Conservation (phyloP, 2,797 vertebrate genomes). For the Hydrolagus colliei region DNA sequence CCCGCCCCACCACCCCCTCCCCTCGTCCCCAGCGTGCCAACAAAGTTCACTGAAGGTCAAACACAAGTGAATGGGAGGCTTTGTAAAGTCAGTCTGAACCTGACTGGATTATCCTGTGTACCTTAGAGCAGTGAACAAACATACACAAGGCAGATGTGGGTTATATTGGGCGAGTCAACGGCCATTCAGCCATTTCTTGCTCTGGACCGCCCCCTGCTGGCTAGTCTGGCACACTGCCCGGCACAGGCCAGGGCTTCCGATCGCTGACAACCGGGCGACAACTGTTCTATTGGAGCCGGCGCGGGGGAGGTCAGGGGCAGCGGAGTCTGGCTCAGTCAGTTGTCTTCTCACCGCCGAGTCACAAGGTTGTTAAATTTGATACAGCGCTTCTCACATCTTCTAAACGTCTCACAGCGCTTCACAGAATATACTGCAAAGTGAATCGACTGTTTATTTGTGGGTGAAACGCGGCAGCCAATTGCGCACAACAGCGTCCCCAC, state of each 20-base stretch:
- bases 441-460: too few species aligned
- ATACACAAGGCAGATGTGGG: neutral
- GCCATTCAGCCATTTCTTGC: neutral
- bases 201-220: neutral
- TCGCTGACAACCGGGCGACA: too few species aligned
- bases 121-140: neutral
- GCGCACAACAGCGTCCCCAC: too few species aligned
- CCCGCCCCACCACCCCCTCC: neutral
- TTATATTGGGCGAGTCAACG: neutral
- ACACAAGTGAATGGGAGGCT: neutral
- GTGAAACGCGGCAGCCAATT: too few species aligned
- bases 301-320: too few species aligned
- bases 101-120: neutral
- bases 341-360: too few species aligned
- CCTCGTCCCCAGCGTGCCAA: neutral
- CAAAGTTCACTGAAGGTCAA: neutral
- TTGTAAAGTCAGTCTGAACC: neutral
- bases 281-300: too few species aligned
- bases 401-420: too few species aligned
- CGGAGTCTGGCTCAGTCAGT: too few species aligned
- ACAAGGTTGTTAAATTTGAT: too few species aligned
- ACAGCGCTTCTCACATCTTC: too few species aligned
- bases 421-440: too few species aligned
- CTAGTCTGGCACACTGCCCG: neutral
- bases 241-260: neutral